phyloP scores from a whole-genome alignment of 2,113 vertebrate species.

The Collichthys lucidus region DNA sequence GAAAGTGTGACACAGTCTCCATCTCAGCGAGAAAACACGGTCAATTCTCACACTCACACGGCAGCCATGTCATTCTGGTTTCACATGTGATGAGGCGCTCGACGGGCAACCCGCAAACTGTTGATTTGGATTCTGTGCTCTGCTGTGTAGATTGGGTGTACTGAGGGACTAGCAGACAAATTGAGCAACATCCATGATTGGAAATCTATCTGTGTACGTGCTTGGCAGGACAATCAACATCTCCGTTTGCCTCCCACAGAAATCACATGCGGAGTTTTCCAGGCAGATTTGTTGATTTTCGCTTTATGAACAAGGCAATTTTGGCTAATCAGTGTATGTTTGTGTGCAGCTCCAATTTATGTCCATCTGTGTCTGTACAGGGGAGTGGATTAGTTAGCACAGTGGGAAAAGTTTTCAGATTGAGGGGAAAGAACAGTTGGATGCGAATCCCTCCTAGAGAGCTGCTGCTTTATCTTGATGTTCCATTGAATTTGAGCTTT shows the following conservation, averaged over 20 bases:
- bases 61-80: conserved; percentile 20
- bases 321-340: conserved; percentile 31
- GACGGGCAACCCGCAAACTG: conserved; percentile 40
- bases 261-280: conserved; percentile 40
- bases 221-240: conserved; percentile 59
- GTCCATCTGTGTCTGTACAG: conserved; percentile 22
- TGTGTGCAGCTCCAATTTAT: conserved; percentile 24
- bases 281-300: conserved; percentile 44
- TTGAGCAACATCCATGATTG: conserved; percentile 69
- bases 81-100: conserved; percentile 35
- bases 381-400: conserved; percentile 9
- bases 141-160: conserved; percentile 45
- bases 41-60: conserved; percentile 3
- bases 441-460: conserved; percentile 49
- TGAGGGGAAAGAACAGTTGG: conserved; percentile 35
- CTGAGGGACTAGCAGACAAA: conserved; percentile 65
- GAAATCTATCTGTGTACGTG: conserved; percentile 74
- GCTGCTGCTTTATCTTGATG: conserved; percentile 37
- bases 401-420: conserved; percentile 39
- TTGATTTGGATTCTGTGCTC: conserved; percentile 59
- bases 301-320: conserved; percentile 35
- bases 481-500: conserved; percentile 61
- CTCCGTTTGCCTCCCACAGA: conserved; percentile 34
- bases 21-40: neutral
- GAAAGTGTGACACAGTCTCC: neutral